phyloP scores from a whole-genome alignment of 2,888 invertebrate genomes.

The Netelia melanura region DNA sequence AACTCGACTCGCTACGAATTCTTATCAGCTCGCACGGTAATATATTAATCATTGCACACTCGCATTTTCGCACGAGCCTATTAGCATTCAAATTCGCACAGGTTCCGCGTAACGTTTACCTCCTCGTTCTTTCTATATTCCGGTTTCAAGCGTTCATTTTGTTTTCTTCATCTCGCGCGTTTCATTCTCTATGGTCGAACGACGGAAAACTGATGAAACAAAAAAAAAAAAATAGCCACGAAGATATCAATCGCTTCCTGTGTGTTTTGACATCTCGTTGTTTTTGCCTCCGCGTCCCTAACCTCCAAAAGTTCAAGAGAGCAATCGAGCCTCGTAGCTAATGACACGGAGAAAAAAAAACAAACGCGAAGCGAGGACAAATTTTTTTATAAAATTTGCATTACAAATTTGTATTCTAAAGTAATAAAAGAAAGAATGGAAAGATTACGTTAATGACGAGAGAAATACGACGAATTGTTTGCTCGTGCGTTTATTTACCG shows the following conservation, averaged over 20 bases:
- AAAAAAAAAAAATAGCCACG: neutral
- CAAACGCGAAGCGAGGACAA: neutral
- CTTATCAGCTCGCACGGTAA: neutral
- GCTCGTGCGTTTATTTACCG: neutral
- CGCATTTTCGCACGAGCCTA: neutral
- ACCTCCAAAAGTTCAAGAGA: neutral
- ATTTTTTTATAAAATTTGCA: neutral
- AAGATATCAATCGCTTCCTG: neutral
- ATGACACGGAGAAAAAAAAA: neutral
- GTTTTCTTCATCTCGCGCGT: neutral
- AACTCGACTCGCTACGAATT: neutral
- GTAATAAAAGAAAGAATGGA: neutral
- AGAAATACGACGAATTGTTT: neutral
- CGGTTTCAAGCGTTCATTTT: neutral
- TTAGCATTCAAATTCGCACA: neutral
- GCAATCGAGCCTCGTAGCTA: neutral
- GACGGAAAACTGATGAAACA: neutral
- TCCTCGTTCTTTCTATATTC: neutral
- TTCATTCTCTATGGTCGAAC: neutral
- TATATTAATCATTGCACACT: neutral
- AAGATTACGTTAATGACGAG: neutral
- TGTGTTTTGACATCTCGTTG: neutral
- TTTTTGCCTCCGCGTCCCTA: neutral
- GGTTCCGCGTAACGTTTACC: neutral
- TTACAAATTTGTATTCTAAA: neutral